phyloP scores from a whole-genome alignment of 2,888 invertebrate species.

The Pediacus dermestoides region DNA sequence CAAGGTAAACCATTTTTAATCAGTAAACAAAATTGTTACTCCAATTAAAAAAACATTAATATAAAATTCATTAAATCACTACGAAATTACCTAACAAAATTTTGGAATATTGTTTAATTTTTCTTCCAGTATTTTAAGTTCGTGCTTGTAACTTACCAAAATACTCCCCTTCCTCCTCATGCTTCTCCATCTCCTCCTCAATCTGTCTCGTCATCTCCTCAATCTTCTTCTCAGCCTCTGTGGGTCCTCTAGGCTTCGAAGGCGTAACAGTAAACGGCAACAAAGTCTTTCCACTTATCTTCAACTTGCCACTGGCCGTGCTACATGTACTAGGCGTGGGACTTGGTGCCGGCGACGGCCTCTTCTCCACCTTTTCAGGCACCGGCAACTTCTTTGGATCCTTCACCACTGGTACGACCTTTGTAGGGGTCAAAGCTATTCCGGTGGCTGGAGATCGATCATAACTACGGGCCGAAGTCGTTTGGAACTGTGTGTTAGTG shows the following conservation, averaged over 20 bases:
- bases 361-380: slow-evolving; percentile 28
- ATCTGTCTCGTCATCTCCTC: slow-evolving; percentile 88
- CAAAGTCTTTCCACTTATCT: slow-evolving; percentile 61
- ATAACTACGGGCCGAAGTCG: slow-evolving; percentile 46
- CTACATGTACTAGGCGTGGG: slow-evolving; percentile 67
- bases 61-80: too few species aligned
- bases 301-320: slow-evolving; percentile 49
- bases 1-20: slow-evolving; percentile 2
- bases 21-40: not conserved
- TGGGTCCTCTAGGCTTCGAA: slow-evolving; percentile 81
- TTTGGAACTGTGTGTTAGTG: slow-evolving; percentile 50
- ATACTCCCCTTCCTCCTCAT: slow-evolving; percentile 93
- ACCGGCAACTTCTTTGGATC: slow-evolving; percentile 40
- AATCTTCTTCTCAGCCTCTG: slow-evolving; percentile 90
- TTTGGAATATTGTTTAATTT: too few species aligned
- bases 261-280: slow-evolving; percentile 87
- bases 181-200: slow-evolving; percentile 94
- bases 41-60: too few species aligned
- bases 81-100: too few species aligned
- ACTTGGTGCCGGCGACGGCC: slow-evolving; percentile 57
- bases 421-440: slow-evolving; percentile 51
- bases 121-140: too few species aligned
- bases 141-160: slow-evolving; percentile 68
- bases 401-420: slow-evolving; percentile 44
- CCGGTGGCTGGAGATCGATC: slow-evolving; percentile 49